Base-by-base conservation (phyloP, 1,140 invertebrate species). In the Dinoponera quadriceps region DNA sequence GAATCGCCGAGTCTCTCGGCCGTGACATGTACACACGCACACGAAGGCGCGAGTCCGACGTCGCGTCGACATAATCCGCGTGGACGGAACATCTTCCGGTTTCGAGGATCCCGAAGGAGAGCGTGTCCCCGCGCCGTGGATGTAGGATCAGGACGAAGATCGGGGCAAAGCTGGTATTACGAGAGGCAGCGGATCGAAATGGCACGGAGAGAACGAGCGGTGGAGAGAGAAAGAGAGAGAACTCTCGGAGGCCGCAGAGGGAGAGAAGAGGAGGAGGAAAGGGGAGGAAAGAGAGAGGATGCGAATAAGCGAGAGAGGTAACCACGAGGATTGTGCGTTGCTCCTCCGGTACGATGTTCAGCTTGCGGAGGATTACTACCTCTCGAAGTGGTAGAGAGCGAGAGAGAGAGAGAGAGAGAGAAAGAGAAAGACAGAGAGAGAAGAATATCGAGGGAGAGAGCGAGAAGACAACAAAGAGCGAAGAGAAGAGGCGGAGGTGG, bases 291-390 rank as follows among this genome's bases (percentile, higher is more conserved):
- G 69, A 62, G 18, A 4, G 22, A 66, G 16, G 14, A 44, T 33
- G 33, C 20, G 62, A 74, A 80, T 63, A 69, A 77, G 83, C 59
- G 38, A 68, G 86, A 85, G 82, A 82, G 66, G 65, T 72, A 87
- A 49, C 29, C 65, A 82, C 72, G 89, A 90, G 85, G 84, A 90
- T 91, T 73, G 87, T 91, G 83, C 77, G 88, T 88, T n/a, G n/a
- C 38, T 44, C 38, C 85, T 91, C 72, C 86, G 86, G 89, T 88
- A 85, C 85, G 90, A 91, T 88, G 89, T 90, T 92, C 86, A 85
- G 89, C 90, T 89, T 87, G 84, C 75, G 74, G 89, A 90, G 90
- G 90, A 92, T 91, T 91, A 92, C 90, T 88, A 88, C 85, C 85
- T 90, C 85, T 87, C 89, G 80, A 85, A 80, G 57, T 77, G 49